These are phyloP conservation scores for Dicaeum eximium DNA, from an alignment of 2,113 vertebrate species.

Conservation along the genomic window DNA sequence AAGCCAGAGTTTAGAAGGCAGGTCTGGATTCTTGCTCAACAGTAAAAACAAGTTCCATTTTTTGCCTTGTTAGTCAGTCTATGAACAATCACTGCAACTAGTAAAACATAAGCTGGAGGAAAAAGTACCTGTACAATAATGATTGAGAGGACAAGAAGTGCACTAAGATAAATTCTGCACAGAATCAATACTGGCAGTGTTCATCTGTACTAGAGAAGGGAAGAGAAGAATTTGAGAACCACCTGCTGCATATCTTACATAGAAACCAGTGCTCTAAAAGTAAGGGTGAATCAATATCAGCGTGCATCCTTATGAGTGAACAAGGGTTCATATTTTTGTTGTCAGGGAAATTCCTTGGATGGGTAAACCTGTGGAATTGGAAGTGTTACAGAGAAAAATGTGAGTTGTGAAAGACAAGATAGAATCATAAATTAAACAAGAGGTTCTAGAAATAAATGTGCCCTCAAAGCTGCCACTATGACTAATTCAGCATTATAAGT, in stretches of 20 bases:
- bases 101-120: background rate
- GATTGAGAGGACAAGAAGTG: background rate
- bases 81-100: background rate
- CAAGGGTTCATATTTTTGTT: conserved; percentile 38
- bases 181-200: background rate
- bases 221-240: background rate
- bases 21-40: background rate
- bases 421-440: conserved; percentile 54
- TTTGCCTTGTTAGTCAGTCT: background rate
- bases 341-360: conserved; percentile 43
- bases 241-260: background rate
- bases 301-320: background rate
- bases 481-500: conserved; percentile 49
- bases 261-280: background rate
- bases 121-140: background rate
- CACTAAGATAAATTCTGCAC: background rate
- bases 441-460: conserved; percentile 39
- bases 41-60: background rate
- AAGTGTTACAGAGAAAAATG: conserved; percentile 25
- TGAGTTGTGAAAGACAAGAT: conserved; percentile 38
- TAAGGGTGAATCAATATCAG: background rate
- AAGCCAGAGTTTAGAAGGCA: background rate
- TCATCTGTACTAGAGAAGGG: background rate
- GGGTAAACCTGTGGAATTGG: conserved; percentile 43
- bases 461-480: conserved; percentile 36